Base-by-base conservation (phyloP, 1,140 invertebrate species). In the Zaprionus lachaisei region DNA sequence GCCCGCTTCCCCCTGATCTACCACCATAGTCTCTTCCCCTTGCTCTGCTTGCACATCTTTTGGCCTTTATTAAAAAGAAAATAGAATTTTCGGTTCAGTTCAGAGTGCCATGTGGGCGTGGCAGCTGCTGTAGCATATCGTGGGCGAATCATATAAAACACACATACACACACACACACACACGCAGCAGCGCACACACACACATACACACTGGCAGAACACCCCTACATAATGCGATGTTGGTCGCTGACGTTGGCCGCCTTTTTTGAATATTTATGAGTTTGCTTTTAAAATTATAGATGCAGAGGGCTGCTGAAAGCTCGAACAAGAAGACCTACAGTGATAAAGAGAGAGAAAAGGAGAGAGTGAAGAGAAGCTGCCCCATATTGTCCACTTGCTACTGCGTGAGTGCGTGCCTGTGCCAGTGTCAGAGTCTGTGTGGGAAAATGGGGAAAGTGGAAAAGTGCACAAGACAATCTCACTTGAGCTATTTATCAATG, bases 261-360 rank as follows among this genome's bases (percentile, higher is more conserved):
- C 68, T 81, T 89, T 89, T 89, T 89, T 90, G 85, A 89, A 89
- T 89, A 89, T 89, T 89, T 90, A 89, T 89, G 85, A 89, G 85
- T 90, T 90, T 84, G 85, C 81, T 90, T 89, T 84, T 90, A 78
- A 89, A 90, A 89, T 89, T 89, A 89, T 90, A 85, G 81, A 90
- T 90, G 84, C 81, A 89, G 78, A 80, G 66, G 65, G 49, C 54
- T 57, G 57, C 51, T 56, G 72, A 75, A 72, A 58, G 70, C 62
- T 49, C 49, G 12, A 72, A 14, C 38, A 38, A 66, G 41, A 38
- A 38, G 55, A 49, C 44, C 54, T 61, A 20, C 38, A 49, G 31
- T 9, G 44, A 20, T n/a, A 22, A n/a, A 22, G 3, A 17, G 22
- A 11, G 3, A 4, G 54, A 17, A 20, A 17, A 20, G 7, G 11